Base-by-base conservation (phyloP, 2,888 invertebrate genomes). In the Eupithecia vulgata region DNA sequence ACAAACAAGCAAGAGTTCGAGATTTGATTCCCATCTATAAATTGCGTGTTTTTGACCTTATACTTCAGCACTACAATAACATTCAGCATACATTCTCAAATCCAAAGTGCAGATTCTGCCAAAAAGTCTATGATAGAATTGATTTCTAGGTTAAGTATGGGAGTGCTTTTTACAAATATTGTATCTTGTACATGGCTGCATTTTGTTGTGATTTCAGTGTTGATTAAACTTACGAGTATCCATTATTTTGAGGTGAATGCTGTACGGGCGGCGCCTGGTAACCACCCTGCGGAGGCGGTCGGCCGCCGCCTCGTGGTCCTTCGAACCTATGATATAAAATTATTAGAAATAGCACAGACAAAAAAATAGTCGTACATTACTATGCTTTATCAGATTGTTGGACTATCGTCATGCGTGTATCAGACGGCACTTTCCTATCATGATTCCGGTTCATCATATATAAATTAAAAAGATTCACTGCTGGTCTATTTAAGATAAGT, bases 341-440 rank as follows among this genome's bases (percentile, higher is more conserved):
- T 17, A 59, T 61, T 66, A 45, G 57, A 69, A 69, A 52, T 5
- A 8, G 30, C 52, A 13, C 3, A 68, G 15, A 15, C 10, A 21
- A 48, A 34, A 34, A 4, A 17, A 45, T 5, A 37, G 0, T 7
- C 30, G 21, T 42, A 64, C n/a, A 67, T 45, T 0, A 71, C n/a
- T 30, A 30, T 42, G 30, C 1, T 64, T 62, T 35, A 67, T 92
- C 93, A 93, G 92, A 79, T 73, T 57, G 75, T 77, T 74, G 83
- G 81, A 82, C 76, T 86, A 89, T 89, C 93, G 92, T 92, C 94
- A 93, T 87, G 69, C 90, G 75, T 93, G 93, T 94, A 90, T 94
- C 90, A 92, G 94, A 93, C 94, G 93, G 94, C 94, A 94, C 94
- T 93, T 94, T 94, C 94, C 94, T 94, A 93, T 94, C 94, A 87